Base-by-base conservation (phyloP, 2,113 vertebrate species). In the Plestiodon gilberti region DNA sequence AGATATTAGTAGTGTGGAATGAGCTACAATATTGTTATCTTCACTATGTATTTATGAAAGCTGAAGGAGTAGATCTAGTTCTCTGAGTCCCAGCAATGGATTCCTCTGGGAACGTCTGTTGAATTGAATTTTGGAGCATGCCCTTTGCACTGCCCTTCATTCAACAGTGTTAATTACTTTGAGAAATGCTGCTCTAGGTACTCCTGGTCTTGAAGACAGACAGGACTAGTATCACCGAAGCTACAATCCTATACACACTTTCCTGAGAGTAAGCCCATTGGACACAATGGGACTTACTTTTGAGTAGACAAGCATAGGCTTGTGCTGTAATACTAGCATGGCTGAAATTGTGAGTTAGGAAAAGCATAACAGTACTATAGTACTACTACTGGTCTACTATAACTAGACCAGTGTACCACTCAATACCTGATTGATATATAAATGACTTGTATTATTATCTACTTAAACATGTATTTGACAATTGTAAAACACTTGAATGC, bases 21-120 rank as follows among this genome's bases (percentile, higher is more conserved):
- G 17, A 28, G 30, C 35, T 87, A 62, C 84, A 25, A 85, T 70
- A 73, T 0, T 28, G 81, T 61, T 35, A 81, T 89, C 91, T 85
- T 75, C 23, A 22, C 38, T 38, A 35, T 1, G 43, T 78, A 30
- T 57, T 33, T 9, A 30, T 30, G 33, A 69, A 78, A 38, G 64
- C 28, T 55, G 28, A 23, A 78, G 52, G 18, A 38, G 23, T 23
- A 70, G 22, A 59, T 30, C 35, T 9, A 81, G 30, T 0, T 28
- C 33, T 57, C 25, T n/a, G 55, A 69, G n/a, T 25, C 62, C 30
- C 74, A 76, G 28, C 73, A 65, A 67, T n/a, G 15, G 43, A 67
- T 55, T 75, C 28, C 73, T 13, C 30, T 11, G 6, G 17, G 43
- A 48, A 74, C 43, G 48, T 55, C 52, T 78, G 52, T 28, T 43